phyloP scores from a whole-genome alignment of 2,113 vertebrate genomes.

The Python bivittatus region DNA sequence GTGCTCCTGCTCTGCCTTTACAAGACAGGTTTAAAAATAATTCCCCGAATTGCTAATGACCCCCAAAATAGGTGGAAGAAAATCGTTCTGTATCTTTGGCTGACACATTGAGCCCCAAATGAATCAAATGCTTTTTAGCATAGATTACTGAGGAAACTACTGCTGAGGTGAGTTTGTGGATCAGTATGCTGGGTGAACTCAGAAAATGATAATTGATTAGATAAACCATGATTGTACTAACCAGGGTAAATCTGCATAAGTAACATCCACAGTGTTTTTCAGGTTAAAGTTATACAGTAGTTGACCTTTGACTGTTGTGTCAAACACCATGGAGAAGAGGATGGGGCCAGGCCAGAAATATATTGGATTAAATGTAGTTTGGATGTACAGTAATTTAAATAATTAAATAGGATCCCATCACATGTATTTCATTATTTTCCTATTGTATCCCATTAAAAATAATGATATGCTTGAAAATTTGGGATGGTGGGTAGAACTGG shows the following conservation, averaged over 20 bases:
- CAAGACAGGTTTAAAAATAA: neutral
- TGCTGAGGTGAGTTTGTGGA: neutral
- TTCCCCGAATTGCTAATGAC: neutral
- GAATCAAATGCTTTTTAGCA: neutral
- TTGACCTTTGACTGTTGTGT: neutral
- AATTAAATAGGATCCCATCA: neutral
- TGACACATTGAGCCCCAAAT: neutral
- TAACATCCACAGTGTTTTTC: neutral
- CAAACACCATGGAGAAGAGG: neutral
- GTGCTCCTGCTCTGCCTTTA: neutral
- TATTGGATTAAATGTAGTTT: neutral
- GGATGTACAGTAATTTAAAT: neutral
- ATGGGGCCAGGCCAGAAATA: neutral
- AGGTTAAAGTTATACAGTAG: neutral
- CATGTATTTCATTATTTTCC: neutral
- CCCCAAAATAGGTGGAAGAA: neutral
- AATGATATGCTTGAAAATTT: neutral
- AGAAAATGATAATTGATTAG: neutral
- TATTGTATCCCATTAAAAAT: neutral
- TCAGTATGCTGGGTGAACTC: neutral
- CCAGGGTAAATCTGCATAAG: neutral
- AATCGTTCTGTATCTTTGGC: neutral
- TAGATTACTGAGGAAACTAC: neutral
- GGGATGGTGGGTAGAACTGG: neutral
- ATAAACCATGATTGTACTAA: neutral